Evolutionary conservation across 2,888 invertebrate species (phyloP).

Genomic region (Cyaniris semiargus): DNA sequence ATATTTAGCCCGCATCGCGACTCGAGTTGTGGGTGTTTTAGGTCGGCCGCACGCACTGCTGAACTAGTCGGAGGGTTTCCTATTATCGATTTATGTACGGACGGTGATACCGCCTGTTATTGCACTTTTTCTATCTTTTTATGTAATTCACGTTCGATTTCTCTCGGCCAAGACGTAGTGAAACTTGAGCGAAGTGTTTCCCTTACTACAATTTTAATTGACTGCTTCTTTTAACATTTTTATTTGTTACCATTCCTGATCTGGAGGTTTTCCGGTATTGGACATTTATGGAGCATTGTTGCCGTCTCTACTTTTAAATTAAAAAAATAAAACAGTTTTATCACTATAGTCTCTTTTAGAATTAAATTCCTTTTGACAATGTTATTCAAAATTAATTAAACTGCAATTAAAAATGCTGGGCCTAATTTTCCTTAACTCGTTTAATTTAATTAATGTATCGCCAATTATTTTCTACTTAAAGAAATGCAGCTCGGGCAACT

Average conservation of each 20-base stretch:
- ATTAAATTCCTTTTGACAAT: not conserved
- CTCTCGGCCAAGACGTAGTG: conserved; percentile 68
- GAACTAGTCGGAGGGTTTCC: conserved; percentile 80
- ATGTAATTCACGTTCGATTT: conserved; percentile 53
- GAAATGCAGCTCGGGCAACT: conserved; percentile 3
- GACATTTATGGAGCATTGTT: not conserved
- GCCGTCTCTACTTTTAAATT: not conserved
- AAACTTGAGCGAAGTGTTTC: conserved; percentile 62
- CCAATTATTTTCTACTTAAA: not conserved
- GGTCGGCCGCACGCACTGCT: conserved; percentile 80
- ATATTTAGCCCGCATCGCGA: conserved; percentile 80
- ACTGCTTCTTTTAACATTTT: not conserved
- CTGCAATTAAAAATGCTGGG: no score
- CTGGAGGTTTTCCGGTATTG: not conserved
- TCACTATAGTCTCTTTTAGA: not conserved
- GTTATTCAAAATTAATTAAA: not conserved
- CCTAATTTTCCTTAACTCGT: not conserved
- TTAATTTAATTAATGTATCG: not conserved
- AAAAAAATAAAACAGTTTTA: not conserved
- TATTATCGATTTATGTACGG: conserved; percentile 77
- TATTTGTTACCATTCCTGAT: not conserved
- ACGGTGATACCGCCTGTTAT: conserved; percentile 54
- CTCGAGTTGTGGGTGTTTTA: conserved; percentile 77
- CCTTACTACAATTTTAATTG: conserved; percentile 46
- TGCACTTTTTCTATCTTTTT: conserved; percentile 62